Percentiles rank a stretch among this genome's conserved stretches.
Evolutionary conservation across 2,888 invertebrate species (phyloP).

Genomic region (Pachliopta kotzebuea): DNA sequence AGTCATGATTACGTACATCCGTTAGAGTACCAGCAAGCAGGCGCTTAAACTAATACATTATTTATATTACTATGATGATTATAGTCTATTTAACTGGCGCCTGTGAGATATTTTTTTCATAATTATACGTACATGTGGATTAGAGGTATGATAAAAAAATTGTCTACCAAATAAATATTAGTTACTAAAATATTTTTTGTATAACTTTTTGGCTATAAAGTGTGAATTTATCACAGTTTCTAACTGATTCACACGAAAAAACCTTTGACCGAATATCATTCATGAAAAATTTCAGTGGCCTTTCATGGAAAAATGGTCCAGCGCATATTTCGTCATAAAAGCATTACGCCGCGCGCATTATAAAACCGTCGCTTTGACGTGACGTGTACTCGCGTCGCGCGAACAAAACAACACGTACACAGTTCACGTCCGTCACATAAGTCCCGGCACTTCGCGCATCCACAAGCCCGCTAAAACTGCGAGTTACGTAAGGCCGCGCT

Average conservation of each 20-base stretch:
- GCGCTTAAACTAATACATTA: too few relatives aligned
- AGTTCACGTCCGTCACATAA: slow-evolving; percentile 27
- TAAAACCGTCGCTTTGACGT: slow-evolving; percentile 13
- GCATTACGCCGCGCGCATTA: slow-evolving; percentile 18
- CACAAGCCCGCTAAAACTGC: slow-evolving; percentile 18
- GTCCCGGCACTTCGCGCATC: slow-evolving; percentile 24
- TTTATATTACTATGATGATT: too few relatives aligned
- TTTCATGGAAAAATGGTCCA: neutral
- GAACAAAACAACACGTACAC: slow-evolving; percentile 18
- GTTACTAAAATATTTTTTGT: too few relatives aligned
- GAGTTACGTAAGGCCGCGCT: neutral
- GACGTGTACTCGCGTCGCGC: slow-evolving; percentile 8
- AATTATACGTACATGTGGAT: too few relatives aligned
- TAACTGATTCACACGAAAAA: neutral
- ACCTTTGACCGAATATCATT: neutral
- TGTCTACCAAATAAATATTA: too few relatives aligned
- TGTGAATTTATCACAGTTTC: too few relatives aligned
- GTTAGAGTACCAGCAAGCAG: too few relatives aligned
- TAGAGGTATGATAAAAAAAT: too few relatives aligned
- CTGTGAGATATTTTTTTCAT: too few relatives aligned
- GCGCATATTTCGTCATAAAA: slow-evolving; percentile 11
- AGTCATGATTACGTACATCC: too few relatives aligned
- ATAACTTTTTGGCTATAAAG: too few relatives aligned
- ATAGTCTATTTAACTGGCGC: too few relatives aligned
- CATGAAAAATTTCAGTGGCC: neutral